Conservation (phyloP, 2,797 vertebrate genomes). For the Pipistrellus nathusii region DNA sequence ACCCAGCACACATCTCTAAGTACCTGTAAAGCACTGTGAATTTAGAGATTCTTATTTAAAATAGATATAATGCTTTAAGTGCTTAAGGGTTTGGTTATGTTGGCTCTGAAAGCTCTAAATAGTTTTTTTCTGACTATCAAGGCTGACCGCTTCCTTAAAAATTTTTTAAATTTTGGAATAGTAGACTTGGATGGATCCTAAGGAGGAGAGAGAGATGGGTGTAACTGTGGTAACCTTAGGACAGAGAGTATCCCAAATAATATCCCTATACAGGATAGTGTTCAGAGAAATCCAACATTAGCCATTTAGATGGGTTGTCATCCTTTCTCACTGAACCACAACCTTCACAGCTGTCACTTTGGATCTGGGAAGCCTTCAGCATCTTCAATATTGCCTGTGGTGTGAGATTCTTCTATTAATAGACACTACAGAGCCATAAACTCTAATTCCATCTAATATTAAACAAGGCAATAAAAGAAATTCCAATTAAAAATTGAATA, state of each 20-base stretch:
- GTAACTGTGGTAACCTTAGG: conserved; percentile 39
- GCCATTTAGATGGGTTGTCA: neutral
- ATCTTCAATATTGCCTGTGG: conserved; percentile 36
- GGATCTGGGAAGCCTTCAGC: conserved; percentile 21
- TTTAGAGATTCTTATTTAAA: conserved; percentile 68
- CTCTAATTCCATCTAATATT: conserved; percentile 51
- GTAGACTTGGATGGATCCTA: conserved; percentile 38
- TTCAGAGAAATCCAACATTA: conserved; percentile 58
- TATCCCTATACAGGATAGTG: neutral
- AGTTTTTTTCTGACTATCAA: conserved; percentile 47
- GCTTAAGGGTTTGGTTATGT: neutral
- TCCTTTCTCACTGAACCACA: conserved; percentile 25
- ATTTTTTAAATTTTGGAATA: neutral
- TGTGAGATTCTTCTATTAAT: conserved; percentile 50
- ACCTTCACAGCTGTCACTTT: conserved; percentile 29
- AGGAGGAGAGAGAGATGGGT: conserved; percentile 29
- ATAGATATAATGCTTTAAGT: conserved; percentile 53
- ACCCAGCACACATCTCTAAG: conserved; percentile 44
- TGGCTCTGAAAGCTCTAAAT: conserved; percentile 59
- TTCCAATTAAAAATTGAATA: conserved; percentile 45
- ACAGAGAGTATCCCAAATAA: conserved; percentile 63
- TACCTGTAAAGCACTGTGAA: conserved; percentile 55
- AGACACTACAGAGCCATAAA: conserved; percentile 75
- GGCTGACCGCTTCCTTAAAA: conserved; percentile 12
- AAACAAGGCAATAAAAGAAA: conserved; percentile 65